Percentiles rank a stretch among this genome's conserved stretches.
Conservation (phyloP, 2,797 vertebrate species). For the Tokudaia tokunoshimensis region DNA sequence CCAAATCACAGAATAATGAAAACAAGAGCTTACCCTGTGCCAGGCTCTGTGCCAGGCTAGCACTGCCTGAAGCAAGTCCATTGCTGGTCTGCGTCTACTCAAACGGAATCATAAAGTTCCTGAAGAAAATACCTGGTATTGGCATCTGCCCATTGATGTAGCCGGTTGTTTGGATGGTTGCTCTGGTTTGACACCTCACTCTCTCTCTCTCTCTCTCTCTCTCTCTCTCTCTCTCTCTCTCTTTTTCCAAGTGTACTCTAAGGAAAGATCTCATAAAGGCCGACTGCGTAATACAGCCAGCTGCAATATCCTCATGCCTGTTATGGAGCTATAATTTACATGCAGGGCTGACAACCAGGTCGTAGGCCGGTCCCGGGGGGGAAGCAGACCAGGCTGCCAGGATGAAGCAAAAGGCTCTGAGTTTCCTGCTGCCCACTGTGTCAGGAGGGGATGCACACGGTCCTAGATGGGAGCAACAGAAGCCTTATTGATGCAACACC, state of each 20-base stretch:
- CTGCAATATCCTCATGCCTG: background rate
- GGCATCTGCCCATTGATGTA: background rate
- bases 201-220: background rate
- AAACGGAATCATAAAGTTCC: slow-evolving; percentile 32
- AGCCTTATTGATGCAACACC: background rate
- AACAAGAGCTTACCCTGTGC: background rate
- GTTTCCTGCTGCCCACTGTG: background rate
- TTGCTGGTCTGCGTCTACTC: slow-evolving; percentile 39
- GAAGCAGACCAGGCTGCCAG: background rate
- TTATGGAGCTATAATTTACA: slow-evolving; percentile 11
- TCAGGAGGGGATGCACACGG: slow-evolving; percentile 1
- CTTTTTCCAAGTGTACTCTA: slow-evolving; percentile 27
- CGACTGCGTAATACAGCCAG: background rate
- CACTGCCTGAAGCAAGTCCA: background rate
- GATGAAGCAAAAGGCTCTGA: slow-evolving; percentile 27
- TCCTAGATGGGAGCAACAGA: background rate
- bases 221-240: background rate
- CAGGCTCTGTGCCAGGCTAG: background rate
- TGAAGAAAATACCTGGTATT: slow-evolving; percentile 31
- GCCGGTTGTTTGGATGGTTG: background rate
- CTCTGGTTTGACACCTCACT: background rate
- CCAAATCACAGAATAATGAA: slow-evolving; percentile 20
- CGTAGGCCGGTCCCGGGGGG: background rate
- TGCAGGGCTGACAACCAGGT: slow-evolving; percentile 21
- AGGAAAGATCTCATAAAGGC: slow-evolving; percentile 28